Evolutionary conservation across 30 jellyfish, hydroid and myxozoan species (phyloP).

Genomic region (Chironex yamaguchii): DNA sequence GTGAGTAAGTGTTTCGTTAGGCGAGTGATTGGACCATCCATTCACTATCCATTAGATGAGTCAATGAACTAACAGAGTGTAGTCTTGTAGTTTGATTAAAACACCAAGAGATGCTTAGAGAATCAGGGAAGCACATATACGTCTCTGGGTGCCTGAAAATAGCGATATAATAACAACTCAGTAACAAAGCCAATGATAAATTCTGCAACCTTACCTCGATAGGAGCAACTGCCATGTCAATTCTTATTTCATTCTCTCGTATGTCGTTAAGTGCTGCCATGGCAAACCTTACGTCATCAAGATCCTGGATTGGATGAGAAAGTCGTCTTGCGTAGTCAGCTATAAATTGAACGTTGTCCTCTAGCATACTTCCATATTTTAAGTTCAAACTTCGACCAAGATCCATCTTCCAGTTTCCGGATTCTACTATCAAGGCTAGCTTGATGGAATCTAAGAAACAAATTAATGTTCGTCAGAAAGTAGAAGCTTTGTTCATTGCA

Average conservation of each 20-base stretch:
- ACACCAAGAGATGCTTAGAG: no score
- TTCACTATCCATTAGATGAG: no score
- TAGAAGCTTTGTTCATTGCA: no score
- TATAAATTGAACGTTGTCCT: constrained; percentile 76
- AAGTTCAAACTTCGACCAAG: constrained; percentile 82
- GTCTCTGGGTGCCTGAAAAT: no score
- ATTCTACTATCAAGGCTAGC: constrained; percentile 88
- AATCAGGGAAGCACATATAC: no score
- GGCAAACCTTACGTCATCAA: constrained; percentile 95
- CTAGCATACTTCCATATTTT: constrained; percentile 80
- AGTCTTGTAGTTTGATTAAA: no score
- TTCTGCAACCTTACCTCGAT: constrained; percentile 78
- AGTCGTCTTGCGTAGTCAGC: constrained; percentile 95
- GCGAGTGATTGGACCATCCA: no score
- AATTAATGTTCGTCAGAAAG: no score
- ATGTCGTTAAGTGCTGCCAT: constrained; percentile 97
- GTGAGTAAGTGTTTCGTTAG: no score
- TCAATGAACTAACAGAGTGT: no score
- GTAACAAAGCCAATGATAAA: not conserved
- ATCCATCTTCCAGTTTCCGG: constrained; percentile 93
- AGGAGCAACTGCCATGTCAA: constrained; percentile 89
- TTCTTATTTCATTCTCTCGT: constrained; percentile 87
- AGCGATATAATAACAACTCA: no score
- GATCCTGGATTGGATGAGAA: constrained; percentile 90
- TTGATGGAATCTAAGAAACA: constrained; percentile 72